phyloP scores from a whole-genome alignment of 2,888 invertebrate species.

The Gymnosoma rotundatum region DNA sequence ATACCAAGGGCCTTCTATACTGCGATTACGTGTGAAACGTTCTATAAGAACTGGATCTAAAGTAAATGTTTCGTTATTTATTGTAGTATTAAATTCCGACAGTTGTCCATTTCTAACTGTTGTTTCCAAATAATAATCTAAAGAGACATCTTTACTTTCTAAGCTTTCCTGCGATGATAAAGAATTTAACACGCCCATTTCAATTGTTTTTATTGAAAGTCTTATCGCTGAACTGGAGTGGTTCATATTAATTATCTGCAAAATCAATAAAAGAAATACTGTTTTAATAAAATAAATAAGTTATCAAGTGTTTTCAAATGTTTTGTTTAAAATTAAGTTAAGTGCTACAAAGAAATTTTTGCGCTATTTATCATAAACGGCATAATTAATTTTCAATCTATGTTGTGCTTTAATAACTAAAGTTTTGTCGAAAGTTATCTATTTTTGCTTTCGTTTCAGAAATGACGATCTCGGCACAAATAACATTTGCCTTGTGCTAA shows the following conservation, averaged over 20 bases:
- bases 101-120: slow-evolving; percentile 29
- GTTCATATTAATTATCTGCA: slow-evolving; percentile 76
- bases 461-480: no score
- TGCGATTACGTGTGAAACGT: slow-evolving; percentile 87
- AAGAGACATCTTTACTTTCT: slow-evolving; percentile 54
- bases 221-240: slow-evolving; percentile 71
- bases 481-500: no score
- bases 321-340: background rate
- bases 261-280: slow-evolving; percentile 9
- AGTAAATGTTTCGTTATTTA: slow-evolving; percentile 47
- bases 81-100: slow-evolving; percentile 52
- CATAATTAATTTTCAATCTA: no score
- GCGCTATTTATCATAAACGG: no score
- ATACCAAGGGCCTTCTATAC: slow-evolving; percentile 88
- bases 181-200: slow-evolving; percentile 69
- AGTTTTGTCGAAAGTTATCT: no score
- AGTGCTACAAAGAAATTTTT: no score
- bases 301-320: background rate
- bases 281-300: background rate
- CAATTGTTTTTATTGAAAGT: slow-evolving; percentile 53
- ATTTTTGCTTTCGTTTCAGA: no score
- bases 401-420: no score
- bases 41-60: slow-evolving; percentile 80
- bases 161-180: slow-evolving; percentile 51
- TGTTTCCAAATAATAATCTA: slow-evolving; percentile 73